Percentiles rank a stretch among this genome's conserved stretches.
phyloP scores from a whole-genome alignment of 2,113 vertebrate genomes.

The Electrona antarctica region DNA sequence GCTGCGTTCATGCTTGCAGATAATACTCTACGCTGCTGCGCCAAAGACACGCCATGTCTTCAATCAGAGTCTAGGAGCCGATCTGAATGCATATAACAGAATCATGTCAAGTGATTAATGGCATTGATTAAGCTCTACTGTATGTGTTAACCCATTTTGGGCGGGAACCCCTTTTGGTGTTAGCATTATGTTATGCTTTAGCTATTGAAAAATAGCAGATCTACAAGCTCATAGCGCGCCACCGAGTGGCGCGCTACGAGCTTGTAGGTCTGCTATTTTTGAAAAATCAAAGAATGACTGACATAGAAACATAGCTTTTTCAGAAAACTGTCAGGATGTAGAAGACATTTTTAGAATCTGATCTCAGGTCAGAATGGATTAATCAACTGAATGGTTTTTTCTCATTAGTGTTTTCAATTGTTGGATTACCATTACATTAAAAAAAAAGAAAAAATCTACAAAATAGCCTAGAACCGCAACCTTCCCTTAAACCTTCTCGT shows the following conservation, averaged over 20 bases:
- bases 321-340: no score
- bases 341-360: no score
- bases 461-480: not conserved
- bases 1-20: slow-evolving; percentile 61
- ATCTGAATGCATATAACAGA: slow-evolving; percentile 58
- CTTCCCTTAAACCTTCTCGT: not conserved
- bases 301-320: no score
- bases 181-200: no score
- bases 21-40: slow-evolving; percentile 46
- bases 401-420: not conserved
- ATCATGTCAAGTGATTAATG: slow-evolving; percentile 61
- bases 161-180: no score
- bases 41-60: slow-evolving; percentile 61
- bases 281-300: no score
- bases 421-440: not conserved
- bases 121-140: slow-evolving; percentile 42
- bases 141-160: no score
- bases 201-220: no score
- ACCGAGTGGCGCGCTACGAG: no score
- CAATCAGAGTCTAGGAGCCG: slow-evolving; percentile 50
- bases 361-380: no score
- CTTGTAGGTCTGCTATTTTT: no score
- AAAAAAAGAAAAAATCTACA: slow-evolving; percentile 1
- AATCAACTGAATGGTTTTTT: slow-evolving; percentile 42
- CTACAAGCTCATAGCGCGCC: no score